Conservation (phyloP, 2,888 invertebrate species). For the Harpalus rubripes region DNA sequence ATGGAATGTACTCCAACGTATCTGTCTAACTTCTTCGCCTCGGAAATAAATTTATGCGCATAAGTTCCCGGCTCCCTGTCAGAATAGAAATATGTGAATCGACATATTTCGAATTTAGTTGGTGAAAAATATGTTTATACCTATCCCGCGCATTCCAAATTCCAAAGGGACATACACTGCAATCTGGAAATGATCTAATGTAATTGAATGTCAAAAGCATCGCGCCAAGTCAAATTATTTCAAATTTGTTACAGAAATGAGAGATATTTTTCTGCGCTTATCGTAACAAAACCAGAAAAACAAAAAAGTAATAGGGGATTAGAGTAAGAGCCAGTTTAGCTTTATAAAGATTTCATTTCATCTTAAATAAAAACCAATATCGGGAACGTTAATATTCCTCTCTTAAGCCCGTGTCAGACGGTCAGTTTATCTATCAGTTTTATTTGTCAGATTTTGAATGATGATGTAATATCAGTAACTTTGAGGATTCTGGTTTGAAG, state of each 20-base stretch:
- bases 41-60: conserved; percentile 54
- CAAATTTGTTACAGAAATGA: conserved; percentile 14
- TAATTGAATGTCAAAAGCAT: conserved; percentile 41
- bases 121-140: conserved; percentile 53
- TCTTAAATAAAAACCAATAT: background rate
- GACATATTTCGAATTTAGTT: conserved; percentile 57
- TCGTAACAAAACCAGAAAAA: background rate
- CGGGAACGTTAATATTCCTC: background rate
- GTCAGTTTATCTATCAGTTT: too few relatives aligned
- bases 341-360: background rate
- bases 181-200: conserved; percentile 25
- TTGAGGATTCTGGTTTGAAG: too few relatives aligned
- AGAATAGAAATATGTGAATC: conserved; percentile 48
- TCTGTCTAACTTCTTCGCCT: background rate
- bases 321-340: background rate
- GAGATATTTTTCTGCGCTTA: conserved; percentile 2
- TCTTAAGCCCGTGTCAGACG: too few relatives aligned
- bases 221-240: conserved; percentile 20
- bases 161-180: conserved; percentile 13
- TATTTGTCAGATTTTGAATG: too few relatives aligned
- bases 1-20: background rate
- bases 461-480: too few relatives aligned
- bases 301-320: background rate
- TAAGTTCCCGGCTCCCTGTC: conserved; percentile 41
- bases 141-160: conserved; percentile 3